These are phyloP conservation scores for Microctonus brassicae DNA, from an alignment of 2,888 invertebrate species.

Conservation along the genomic window DNA sequence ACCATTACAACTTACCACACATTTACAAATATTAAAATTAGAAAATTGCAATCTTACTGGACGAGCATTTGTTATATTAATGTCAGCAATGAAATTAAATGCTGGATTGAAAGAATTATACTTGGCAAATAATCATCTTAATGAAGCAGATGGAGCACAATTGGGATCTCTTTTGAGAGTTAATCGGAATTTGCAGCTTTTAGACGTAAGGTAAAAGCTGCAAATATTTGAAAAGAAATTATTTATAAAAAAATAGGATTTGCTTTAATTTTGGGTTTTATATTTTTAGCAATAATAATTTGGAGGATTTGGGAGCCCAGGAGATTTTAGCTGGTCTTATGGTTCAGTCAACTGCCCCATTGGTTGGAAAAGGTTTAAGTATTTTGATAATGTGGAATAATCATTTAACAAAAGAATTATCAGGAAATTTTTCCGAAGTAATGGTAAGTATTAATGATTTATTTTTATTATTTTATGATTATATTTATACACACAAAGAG, in stretches of 20 bases:
- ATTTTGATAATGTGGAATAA: slow-evolving; percentile 92
- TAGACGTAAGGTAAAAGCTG: slow-evolving; percentile 85
- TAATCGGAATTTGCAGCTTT: slow-evolving; percentile 82
- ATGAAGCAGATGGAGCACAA: slow-evolving; percentile 82
- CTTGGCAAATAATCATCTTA: slow-evolving; percentile 85
- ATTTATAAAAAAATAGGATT: neutral
- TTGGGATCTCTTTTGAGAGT: slow-evolving; percentile 81
- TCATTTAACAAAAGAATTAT: slow-evolving; percentile 82
- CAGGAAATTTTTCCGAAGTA: slow-evolving; percentile 75
- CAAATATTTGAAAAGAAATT: neutral
- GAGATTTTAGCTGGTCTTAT: slow-evolving; percentile 82
- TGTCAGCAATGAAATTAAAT: slow-evolving; percentile 85
- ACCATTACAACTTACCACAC: slow-evolving; percentile 79
- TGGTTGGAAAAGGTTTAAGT: slow-evolving; percentile 74
- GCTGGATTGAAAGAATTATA: slow-evolving; percentile 83
- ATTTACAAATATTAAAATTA: slow-evolving; percentile 81
- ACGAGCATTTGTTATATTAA: slow-evolving; percentile 82
- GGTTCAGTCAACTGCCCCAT: slow-evolving; percentile 74
- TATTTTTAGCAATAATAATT: slow-evolving; percentile 70
- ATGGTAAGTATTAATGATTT: slow-evolving; percentile 73
- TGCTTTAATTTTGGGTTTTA: neutral
- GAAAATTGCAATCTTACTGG: slow-evolving; percentile 84
- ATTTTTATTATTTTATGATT: too few relatives aligned
- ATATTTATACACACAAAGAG: too few relatives aligned
- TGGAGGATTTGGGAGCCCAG: slow-evolving; percentile 80